A percentile compares a stretch with the other conserved stretches of the same genome.
These are phyloP conservation scores for Himalopsyche tibetana DNA, from an alignment of 2,888 invertebrate species.

Conservation along the genomic window DNA sequence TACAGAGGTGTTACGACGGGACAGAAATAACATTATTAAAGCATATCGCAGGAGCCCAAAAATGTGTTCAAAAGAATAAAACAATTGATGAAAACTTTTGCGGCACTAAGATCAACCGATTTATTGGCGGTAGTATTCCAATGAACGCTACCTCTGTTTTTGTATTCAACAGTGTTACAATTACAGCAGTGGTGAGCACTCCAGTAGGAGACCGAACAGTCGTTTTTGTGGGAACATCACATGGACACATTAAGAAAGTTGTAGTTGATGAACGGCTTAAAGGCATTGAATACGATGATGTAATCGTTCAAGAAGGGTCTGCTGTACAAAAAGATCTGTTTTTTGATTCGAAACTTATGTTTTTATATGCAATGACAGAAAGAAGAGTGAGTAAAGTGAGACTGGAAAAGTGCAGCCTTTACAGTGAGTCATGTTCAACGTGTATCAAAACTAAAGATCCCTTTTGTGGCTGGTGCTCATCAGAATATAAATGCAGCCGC, in stretches of 20 bases:
- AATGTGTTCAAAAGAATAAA: too few species aligned
- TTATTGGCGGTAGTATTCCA: slow-evolving; percentile 95
- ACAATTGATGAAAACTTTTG: slow-evolving; percentile 97
- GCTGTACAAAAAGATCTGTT: slow-evolving; percentile 92
- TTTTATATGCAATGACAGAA: slow-evolving; percentile 96
- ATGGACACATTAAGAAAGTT: slow-evolving; percentile 96
- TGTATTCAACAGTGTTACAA: slow-evolving; percentile 83
- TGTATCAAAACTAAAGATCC: slow-evolving; percentile 96
- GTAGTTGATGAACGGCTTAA: slow-evolving; percentile 90
- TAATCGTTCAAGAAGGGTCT: slow-evolving; percentile 88
- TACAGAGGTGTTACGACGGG: slow-evolving; percentile 96
- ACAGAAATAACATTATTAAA: slow-evolving; percentile 90
- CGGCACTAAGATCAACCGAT: slow-evolving; percentile 96
- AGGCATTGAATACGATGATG: slow-evolving; percentile 94
- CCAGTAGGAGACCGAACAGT: slow-evolving; percentile 98
- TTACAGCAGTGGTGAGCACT: slow-evolving; percentile 95
- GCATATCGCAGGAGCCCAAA: slow-evolving; percentile 95
- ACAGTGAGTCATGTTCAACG: slow-evolving; percentile 89
- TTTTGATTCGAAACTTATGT: slow-evolving; percentile 93
- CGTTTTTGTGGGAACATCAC: slow-evolving; percentile 94
- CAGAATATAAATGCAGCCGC: slow-evolving; percentile 96
- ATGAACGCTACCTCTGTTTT: slow-evolving; percentile 91
- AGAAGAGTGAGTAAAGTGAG: slow-evolving; percentile 95
- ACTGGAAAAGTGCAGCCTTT: slow-evolving; percentile 95
- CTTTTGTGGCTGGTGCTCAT: slow-evolving; percentile 98